Evolutionary conservation across 1,140 invertebrate species (phyloP), one percentile per base, ranked within the genome.

Genomic region (Panagrolaimus sp.): DNA sequence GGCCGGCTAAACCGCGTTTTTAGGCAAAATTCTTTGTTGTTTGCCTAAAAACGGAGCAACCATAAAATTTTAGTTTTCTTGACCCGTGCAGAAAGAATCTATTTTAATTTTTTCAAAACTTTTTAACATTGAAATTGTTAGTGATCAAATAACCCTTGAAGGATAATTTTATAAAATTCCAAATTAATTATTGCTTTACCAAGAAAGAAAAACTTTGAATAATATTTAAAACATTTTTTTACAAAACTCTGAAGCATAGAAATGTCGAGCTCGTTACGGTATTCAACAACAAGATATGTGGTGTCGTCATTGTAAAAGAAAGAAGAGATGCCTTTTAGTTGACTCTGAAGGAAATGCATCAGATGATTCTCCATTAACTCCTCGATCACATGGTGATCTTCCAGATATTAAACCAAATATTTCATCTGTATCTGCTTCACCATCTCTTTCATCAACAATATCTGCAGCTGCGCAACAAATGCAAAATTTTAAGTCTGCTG

Each of bases 221-320:
- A n/a, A n/a, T n/a, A 38, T 38, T 38, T 38, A 38, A 38, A 38
- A 4, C 7, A 38, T 4, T 38, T 53, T 53, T 57, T n/a, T 27
- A 57, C 14, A 57, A 57, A 57, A 27, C 51, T n/a, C 11, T 23
- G 51, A 57, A 25, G 9, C 51, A 20, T 20, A 57, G 20, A 20
- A 27, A n/a, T 57, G 51, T 20, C 8, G 51, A 2, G 51, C 51
- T 27, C 51, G 20, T 27, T 98, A 95, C 84, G 96, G 96, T 79
- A 88, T 98, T 84, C 93, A 98, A 81, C 92, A 97, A 84, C 93
- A 97, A 85, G 92, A 90, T 86, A 91, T 94, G 83, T 99, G 96
- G 96, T 99, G 96, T 84, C 98, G 98, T 85, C 95, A 94, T 70
- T 99, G 96, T 92, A 93, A 72, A 43, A 66, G 80, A 38, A 81